phyloP scores from a whole-genome alignment of 2,888 invertebrate genomes.

The Melanotus villosus region DNA sequence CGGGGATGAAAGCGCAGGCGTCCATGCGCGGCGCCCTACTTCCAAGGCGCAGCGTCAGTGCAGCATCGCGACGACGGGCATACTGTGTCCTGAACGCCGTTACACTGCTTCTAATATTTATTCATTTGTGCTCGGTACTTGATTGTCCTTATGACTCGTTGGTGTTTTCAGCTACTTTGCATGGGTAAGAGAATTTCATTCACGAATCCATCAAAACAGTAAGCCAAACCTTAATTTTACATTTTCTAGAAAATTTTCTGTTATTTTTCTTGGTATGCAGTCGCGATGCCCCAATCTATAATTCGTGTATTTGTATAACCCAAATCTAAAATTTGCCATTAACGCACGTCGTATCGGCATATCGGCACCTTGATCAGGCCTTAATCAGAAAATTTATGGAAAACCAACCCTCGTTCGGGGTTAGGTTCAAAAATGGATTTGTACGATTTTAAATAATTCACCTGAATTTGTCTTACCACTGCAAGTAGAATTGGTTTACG shows the following conservation, averaged over 20 bases:
- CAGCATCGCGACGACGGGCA: slow-evolving; percentile 60
- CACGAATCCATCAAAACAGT: background rate
- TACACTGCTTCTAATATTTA: slow-evolving; percentile 51
- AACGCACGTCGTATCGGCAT: background rate
- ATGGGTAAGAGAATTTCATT: slow-evolving; percentile 40
- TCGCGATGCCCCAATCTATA: slow-evolving; percentile 23
- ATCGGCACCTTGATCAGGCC: too few species aligned
- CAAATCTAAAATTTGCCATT: background rate
- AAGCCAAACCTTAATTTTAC: too few species aligned
- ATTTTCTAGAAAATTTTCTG: background rate
- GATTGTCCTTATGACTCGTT: slow-evolving; percentile 1
- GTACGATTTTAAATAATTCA: too few species aligned
- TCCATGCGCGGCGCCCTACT: slow-evolving; percentile 42
- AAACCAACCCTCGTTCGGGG: too few species aligned
- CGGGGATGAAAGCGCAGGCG: slow-evolving; percentile 32
- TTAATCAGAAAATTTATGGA: too few species aligned
- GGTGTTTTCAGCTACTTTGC: slow-evolving; percentile 26
- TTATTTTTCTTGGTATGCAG: background rate
- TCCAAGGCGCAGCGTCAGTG: slow-evolving; percentile 61
- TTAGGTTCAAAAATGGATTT: too few species aligned
- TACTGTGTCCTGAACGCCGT: slow-evolving; percentile 57
- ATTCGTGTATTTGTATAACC: slow-evolving; percentile 7
- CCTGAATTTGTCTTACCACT: background rate
- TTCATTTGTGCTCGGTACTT: slow-evolving; percentile 44
- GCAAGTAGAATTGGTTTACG: background rate